phyloP scores from a whole-genome alignment of 2,797 vertebrate species.

The Halcyon smyrnensis region DNA sequence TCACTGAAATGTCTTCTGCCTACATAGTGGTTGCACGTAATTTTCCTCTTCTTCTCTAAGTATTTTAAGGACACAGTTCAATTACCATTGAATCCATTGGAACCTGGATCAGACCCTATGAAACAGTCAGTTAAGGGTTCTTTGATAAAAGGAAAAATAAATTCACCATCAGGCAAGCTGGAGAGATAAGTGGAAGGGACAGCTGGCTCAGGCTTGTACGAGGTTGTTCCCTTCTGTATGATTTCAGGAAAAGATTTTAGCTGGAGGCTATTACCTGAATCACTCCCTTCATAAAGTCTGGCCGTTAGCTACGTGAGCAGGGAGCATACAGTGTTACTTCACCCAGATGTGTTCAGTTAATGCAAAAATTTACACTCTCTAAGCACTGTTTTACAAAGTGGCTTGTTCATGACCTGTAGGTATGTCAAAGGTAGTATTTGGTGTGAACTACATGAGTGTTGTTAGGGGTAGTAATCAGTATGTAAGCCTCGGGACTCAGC shows the following conservation, averaged over 20 bases:
- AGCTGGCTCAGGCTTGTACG: background rate
- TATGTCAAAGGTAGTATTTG: fast-evolving
- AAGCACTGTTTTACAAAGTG: background rate
- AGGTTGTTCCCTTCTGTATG: constrained; percentile 7
- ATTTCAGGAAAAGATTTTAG: constrained; percentile 20
- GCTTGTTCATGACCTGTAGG: background rate
- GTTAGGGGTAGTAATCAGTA: background rate
- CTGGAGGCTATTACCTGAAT: constrained; percentile 34
- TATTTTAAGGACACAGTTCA: background rate
- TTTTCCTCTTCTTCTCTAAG: background rate
- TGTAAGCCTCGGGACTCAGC: background rate
- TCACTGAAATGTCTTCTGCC: background rate
- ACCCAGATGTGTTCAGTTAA: background rate
- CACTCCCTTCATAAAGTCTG: background rate
- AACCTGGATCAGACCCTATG: background rate
- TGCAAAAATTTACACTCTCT: background rate
- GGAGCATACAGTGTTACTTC: background rate
- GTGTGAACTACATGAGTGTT: background rate
- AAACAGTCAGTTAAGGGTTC: background rate
- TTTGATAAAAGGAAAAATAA: constrained; percentile 21
- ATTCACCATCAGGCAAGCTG: background rate
- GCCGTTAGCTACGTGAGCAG: background rate
- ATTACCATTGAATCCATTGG: background rate
- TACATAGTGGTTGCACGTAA: background rate
- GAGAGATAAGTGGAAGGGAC: background rate